These are phyloP conservation scores for Myotis vivesi DNA, from an alignment of 2,797 vertebrate species.

Conservation along the genomic window DNA sequence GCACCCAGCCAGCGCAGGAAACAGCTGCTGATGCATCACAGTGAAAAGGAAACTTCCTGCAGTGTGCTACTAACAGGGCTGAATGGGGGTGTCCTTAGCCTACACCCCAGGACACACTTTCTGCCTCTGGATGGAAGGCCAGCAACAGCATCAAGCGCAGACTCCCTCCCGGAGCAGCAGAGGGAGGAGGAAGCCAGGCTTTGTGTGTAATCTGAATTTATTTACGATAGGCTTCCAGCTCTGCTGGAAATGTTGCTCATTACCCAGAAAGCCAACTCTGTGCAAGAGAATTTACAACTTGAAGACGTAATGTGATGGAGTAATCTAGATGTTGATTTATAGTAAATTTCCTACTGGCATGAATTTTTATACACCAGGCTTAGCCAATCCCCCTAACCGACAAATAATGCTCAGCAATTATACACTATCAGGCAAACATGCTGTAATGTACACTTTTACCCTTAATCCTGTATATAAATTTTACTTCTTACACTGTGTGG, in stretches of 20 bases:
- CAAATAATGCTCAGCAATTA: constrained; percentile 74
- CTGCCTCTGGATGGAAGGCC: not conserved
- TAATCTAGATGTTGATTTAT: constrained; percentile 75
- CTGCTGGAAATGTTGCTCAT: constrained; percentile 54
- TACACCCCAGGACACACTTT: not conserved
- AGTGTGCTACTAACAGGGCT: not conserved
- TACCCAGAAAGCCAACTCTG: constrained; percentile 69
- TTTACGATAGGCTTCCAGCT: constrained; percentile 33
- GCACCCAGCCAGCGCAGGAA: not conserved
- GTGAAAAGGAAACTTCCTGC: not conserved
- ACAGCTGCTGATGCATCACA: not conserved
- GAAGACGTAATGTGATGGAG: constrained; percentile 65
- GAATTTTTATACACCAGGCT: constrained; percentile 76
- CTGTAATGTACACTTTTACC: constrained; percentile 66
- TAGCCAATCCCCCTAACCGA: constrained; percentile 68
- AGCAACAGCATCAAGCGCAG: not conserved
- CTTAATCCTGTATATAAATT: constrained; percentile 78
- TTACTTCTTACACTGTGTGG: constrained; percentile 64
- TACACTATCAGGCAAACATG: constrained; percentile 69
- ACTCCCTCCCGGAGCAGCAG: not conserved
- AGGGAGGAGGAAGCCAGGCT: not conserved
- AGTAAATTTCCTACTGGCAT: constrained; percentile 74
- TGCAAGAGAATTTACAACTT: constrained; percentile 71
- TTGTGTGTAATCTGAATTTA: constrained; percentile 42
- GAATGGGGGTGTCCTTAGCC: not conserved